Conservation (phyloP, 2,888 invertebrate genomes). For the Drosophila anomalata region DNA sequence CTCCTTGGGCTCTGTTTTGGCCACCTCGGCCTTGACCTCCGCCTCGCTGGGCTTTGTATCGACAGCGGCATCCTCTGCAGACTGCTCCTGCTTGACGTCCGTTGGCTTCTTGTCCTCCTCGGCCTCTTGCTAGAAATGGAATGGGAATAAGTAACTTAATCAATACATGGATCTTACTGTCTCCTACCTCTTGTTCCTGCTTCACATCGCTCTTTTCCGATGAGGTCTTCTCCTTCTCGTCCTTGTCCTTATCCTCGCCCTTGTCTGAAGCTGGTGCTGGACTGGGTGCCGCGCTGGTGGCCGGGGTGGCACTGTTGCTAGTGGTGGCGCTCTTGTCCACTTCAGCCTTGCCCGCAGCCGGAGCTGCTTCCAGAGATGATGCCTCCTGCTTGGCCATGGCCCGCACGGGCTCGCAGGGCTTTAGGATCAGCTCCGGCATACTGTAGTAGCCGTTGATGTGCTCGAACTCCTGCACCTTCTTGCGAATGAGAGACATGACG, state of each 20-base stretch:
- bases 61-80: slow-evolving; percentile 38
- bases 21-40: slow-evolving; percentile 53
- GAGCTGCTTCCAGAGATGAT: slow-evolving; percentile 66
- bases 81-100: slow-evolving; percentile 52
- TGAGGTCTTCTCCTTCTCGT: slow-evolving; percentile 64
- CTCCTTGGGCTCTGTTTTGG: slow-evolving; percentile 52
- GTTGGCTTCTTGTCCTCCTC: slow-evolving; percentile 37
- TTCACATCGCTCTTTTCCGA: slow-evolving; percentile 46
- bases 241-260: slow-evolving; percentile 80
- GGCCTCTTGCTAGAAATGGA: slow-evolving; percentile 30
- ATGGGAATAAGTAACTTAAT: neutral
- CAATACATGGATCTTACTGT: neutral
- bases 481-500: slow-evolving; percentile 98
- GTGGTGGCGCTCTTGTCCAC: slow-evolving; percentile 85
- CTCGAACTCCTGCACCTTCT: slow-evolving; percentile 99
- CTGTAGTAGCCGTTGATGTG: slow-evolving; percentile 98
- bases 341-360: slow-evolving; percentile 43
- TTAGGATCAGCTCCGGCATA: slow-evolving; percentile 96
- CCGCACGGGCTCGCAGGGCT: slow-evolving; percentile 89
- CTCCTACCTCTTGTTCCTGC: slow-evolving; percentile 40
- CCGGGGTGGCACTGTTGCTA: slow-evolving; percentile 87
- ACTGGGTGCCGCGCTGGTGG: slow-evolving; percentile 90
- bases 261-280: slow-evolving; percentile 87
- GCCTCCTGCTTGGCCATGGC: slow-evolving; percentile 80
- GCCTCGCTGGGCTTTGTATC: slow-evolving; percentile 39